Conservation (phyloP, 2,113 vertebrate genomes). For the Rhinogobius similis region DNA sequence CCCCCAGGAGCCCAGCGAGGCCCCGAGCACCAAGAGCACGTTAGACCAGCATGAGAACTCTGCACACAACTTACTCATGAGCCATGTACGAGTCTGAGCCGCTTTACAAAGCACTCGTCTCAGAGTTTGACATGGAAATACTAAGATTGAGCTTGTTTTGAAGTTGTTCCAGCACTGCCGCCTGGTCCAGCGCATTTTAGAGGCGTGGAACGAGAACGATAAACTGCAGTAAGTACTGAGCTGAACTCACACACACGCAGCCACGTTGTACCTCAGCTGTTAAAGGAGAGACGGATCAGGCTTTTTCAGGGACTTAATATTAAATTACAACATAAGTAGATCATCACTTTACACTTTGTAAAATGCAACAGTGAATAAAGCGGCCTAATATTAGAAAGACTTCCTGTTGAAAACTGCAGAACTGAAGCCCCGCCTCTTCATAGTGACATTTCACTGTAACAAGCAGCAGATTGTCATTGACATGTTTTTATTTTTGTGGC, state of each 20-base stretch:
- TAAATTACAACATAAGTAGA: too few species aligned
- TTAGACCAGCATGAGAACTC: slow-evolving; percentile 44
- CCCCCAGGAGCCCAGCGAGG: slow-evolving; percentile 38
- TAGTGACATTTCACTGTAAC: too few species aligned
- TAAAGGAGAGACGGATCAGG: too few species aligned
- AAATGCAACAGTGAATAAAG: too few species aligned
- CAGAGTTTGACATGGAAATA: not conserved
- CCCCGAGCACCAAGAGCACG: slow-evolving; percentile 34
- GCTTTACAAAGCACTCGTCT: slow-evolving; percentile 7
- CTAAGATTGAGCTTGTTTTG: slow-evolving; percentile 13
- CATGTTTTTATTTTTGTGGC: too few species aligned
- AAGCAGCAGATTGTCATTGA: too few species aligned
- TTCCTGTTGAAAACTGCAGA: too few species aligned
- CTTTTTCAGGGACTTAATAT: not conserved
- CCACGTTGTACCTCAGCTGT: too few species aligned
- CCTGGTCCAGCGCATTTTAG: slow-evolving; percentile 91
- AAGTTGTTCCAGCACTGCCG: slow-evolving; percentile 95
- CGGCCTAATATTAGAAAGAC: too few species aligned
- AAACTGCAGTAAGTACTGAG: slow-evolving; percentile 86
- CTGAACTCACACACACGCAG: too few species aligned
- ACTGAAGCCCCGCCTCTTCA: too few species aligned
- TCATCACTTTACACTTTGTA: too few species aligned
- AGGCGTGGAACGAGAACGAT: slow-evolving; percentile 96
- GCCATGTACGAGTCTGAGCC: slow-evolving; percentile 64
- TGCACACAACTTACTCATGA: slow-evolving; percentile 83